A percentile compares a stretch with the other conserved stretches of the same genome.
Conservation (phyloP, 2,113 vertebrate genomes). For the Pyxicephalus adspersus region DNA sequence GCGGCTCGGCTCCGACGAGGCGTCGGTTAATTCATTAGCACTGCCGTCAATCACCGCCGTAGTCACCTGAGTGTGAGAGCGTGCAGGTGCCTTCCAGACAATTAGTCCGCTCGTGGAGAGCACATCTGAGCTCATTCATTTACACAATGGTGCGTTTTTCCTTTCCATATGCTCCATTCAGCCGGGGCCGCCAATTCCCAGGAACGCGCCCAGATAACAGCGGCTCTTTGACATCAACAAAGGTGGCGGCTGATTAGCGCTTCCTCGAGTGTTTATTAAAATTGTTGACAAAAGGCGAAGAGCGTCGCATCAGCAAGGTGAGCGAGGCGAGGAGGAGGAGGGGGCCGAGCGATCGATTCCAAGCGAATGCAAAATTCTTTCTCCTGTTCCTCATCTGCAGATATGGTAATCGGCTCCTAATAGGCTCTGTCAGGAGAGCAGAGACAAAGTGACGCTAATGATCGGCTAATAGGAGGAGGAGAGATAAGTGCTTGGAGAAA, state of each 20-base stretch:
- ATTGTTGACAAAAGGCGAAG: conserved; percentile 23
- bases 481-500: neutral
- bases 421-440: neutral
- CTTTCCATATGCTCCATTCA: neutral
- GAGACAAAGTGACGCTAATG: neutral
- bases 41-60: neutral
- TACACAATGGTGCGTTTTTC: neutral
- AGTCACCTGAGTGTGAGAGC: neutral
- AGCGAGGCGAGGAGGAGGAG: neutral
- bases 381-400: neutral
- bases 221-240: neutral
- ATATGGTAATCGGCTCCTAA: conserved; percentile 9
- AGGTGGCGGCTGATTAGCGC: conserved; percentile 8
- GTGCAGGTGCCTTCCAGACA: conserved; percentile 25
- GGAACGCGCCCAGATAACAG: neutral
- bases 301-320: conserved; percentile 15
- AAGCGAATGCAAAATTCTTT: neutral
- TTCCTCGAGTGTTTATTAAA: conserved; percentile 22
- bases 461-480: neutral
- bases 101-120: neutral
- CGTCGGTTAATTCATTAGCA: neutral
- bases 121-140: conserved; percentile 12
- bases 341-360: neutral
- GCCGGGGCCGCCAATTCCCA: neutral
- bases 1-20: too few species aligned